Base-by-base conservation (phyloP, 2,888 invertebrate species). In the Parnassius smintheus region DNA sequence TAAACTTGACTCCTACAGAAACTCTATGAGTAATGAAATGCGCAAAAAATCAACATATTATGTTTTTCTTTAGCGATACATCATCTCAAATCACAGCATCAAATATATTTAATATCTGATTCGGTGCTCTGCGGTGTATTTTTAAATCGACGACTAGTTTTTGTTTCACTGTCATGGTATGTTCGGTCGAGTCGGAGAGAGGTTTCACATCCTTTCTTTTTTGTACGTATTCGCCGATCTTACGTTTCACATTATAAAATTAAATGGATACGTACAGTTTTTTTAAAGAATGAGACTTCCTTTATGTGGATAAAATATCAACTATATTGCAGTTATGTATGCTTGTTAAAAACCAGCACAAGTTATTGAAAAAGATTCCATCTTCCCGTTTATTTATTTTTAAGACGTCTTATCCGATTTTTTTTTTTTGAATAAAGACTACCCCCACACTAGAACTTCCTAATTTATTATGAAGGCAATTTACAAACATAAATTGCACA, bases 141-240 rank as follows among this genome's bases (percentile, higher is more conserved):
- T 75, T 74, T 72, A 70, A 75, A 73, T 70, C 74, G 70, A 76
- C 77, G 76, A 77, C 77, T 76, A 70, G 79, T 76, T 78, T 71
- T 72, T 67, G 66, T 76, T 78, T 77, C 78, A 82, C 69, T 80
- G 81, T 81, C 77, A 70, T 72, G 74, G 79, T 76, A 75, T 69
- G 76, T 80, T 73, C 56, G 60, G 59, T 56, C 65, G 61, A 64
- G 65, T 61, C 54, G 49, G 42, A 52, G 65, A 62, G 69, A 73
- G 66, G 69, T 69, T 73, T 73, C 72, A 73, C 65, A 71, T 75
- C 73, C 76, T 65, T 64, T 67, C 68, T 77, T 81, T 81, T 82
- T 82, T 83, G 73, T 76, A 75, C 72, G 70, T 73, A 75, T 78
- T 74, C 68, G 73, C 78, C 80, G 82, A 81, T 78, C 56, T 59